These are phyloP conservation scores for Nyctibius bracteatus DNA, from an alignment of 2,113 vertebrate genomes.

Conservation along the genomic window DNA sequence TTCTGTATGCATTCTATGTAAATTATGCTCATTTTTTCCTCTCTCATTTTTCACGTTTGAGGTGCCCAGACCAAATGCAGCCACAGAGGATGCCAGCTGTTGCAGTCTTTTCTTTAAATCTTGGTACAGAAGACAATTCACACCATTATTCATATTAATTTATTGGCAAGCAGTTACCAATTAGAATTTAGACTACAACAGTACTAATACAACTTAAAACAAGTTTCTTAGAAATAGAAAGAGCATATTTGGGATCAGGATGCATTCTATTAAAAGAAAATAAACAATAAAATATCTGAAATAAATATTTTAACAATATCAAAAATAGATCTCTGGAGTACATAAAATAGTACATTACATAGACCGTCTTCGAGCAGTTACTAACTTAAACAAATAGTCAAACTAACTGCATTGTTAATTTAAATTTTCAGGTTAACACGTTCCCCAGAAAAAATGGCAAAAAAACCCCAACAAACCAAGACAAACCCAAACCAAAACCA, in stretches of 20 bases:
- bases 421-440: not conserved
- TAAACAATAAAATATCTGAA: not conserved
- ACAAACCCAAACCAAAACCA: not conserved
- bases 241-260: not conserved
- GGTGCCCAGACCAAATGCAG: not conserved
- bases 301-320: not conserved
- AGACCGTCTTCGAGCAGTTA: not conserved
- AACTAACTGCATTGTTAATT: not conserved
- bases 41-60: not conserved
- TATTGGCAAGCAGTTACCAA: not conserved
- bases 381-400: not conserved
- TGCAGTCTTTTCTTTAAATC: not conserved
- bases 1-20: not conserved
- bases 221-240: not conserved
- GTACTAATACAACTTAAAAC: not conserved
- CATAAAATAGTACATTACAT: not conserved
- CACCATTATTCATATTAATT: not conserved
- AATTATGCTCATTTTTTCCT: not conserved
- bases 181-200: not conserved
- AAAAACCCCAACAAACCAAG: not conserved
- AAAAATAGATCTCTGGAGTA: not conserved
- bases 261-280: not conserved
- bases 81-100: not conserved
- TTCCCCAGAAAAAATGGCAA: not conserved
- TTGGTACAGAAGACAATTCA: not conserved